phyloP scores from a whole-genome alignment of 2,888 invertebrate genomes.

The Ernsta delagoae region DNA sequence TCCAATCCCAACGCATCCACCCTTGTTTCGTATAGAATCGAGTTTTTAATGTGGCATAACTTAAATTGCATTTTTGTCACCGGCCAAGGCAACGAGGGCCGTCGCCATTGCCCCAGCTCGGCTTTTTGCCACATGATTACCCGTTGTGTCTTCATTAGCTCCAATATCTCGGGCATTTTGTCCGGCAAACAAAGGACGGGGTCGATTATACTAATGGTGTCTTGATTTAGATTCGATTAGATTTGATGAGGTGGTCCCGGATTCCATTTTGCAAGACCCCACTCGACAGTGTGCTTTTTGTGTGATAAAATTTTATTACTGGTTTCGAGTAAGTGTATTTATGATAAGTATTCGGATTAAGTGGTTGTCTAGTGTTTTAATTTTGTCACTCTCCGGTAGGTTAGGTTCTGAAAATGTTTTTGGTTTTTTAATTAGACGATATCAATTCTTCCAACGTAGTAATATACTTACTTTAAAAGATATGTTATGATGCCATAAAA shows the following conservation, averaged over 20 bases:
- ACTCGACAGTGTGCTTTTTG: constrained; percentile 20
- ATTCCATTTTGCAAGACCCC: constrained; percentile 20
- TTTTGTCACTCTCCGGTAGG: neutral
- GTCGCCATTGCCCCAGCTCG: constrained; percentile 27
- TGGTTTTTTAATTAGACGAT: too few species aligned
- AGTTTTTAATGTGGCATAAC: constrained; percentile 76
- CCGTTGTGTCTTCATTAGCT: constrained; percentile 73
- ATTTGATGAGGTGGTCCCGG: constrained; percentile 38
- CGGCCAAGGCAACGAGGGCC: constrained; percentile 45
- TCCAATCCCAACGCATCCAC: constrained; percentile 59
- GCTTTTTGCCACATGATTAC: constrained; percentile 65
- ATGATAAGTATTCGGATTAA: neutral
- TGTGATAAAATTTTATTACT: constrained; percentile 27
- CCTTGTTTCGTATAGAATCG: constrained; percentile 63
- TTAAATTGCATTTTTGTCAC: constrained; percentile 84
- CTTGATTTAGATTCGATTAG: constrained; percentile 48
- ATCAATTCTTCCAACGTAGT: too few species aligned
- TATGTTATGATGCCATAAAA: too few species aligned
- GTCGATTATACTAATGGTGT: constrained; percentile 51
- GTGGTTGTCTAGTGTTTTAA: constrained; percentile 4
- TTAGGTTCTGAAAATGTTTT: neutral
- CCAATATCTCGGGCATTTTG: constrained; percentile 49
- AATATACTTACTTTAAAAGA: too few species aligned
- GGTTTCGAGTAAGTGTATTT: neutral
- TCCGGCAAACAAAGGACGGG: constrained; percentile 53